Conservation (phyloP, 1,140 invertebrate genomes). For the Leptinotarsa lineolata region DNA sequence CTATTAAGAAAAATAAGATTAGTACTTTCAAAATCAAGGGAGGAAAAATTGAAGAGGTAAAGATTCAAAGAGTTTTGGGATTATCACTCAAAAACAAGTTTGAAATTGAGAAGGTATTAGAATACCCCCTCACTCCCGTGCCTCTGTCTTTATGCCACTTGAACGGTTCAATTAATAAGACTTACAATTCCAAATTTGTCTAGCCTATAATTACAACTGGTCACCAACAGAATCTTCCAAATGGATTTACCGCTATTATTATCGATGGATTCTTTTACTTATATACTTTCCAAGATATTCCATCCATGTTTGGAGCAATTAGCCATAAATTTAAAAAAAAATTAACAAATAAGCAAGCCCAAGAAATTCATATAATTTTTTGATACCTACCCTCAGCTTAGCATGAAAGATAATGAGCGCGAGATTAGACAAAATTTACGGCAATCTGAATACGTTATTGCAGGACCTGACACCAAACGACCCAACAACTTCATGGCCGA, state of each 20-base stretch:
- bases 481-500: too few species aligned
- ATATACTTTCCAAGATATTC: too few species aligned
- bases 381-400: too few species aligned
- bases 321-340: too few species aligned
- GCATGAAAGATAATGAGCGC: too few species aligned
- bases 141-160: slow-evolving; percentile 18
- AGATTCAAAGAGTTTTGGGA: slow-evolving; percentile 26
- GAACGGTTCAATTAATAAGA: slow-evolving; percentile 21
- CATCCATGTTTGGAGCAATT: too few species aligned
- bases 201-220: background rate
- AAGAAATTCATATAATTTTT: too few species aligned
- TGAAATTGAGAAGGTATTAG: slow-evolving; percentile 25
- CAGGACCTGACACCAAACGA: too few species aligned
- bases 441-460: too few species aligned
- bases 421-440: too few species aligned
- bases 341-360: too few species aligned
- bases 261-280: slow-evolving; percentile 23
- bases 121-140: slow-evolving; percentile 18
- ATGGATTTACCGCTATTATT: background rate
- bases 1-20: slow-evolving; percentile 27
- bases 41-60: slow-evolving; percentile 22
- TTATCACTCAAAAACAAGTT: slow-evolving; percentile 25
- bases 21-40: slow-evolving; percentile 23
- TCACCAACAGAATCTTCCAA: background rate
- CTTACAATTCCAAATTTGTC: slow-evolving; percentile 7